phyloP scores from a whole-genome alignment of 23 tunicate genomes.

The Ascidia mentula region DNA sequence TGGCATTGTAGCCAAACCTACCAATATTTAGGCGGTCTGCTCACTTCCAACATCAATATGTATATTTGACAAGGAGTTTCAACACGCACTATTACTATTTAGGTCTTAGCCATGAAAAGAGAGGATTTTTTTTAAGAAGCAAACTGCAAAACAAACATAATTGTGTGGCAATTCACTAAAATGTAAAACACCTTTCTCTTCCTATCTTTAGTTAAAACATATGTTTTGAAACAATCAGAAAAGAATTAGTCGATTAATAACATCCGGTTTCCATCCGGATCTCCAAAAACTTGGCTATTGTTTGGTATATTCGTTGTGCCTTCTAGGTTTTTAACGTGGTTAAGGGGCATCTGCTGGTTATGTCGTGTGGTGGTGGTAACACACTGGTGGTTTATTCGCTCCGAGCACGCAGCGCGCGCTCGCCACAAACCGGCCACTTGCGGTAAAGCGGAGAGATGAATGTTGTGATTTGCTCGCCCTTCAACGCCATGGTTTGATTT shows the following conservation, averaged over 20 bases:
- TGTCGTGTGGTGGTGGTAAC: not conserved
- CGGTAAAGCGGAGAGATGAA: not conserved
- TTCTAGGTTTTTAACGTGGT: not conserved
- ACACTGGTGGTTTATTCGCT: too few relatives aligned
- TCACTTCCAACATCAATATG: too few relatives aligned
- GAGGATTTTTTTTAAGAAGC: too few relatives aligned
- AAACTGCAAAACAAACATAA: too few relatives aligned
- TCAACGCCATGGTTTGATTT: too few relatives aligned
- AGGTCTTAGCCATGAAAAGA: too few relatives aligned
- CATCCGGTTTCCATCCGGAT: not conserved
- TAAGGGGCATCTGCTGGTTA: not conserved
- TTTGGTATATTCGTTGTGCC: not conserved
- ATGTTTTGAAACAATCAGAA: not conserved
- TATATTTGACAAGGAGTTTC: too few relatives aligned
- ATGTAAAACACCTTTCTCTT: not conserved
- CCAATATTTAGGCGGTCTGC: too few relatives aligned
- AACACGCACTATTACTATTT: too few relatives aligned
- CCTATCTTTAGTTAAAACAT: not conserved
- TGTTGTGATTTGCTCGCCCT: not conserved
- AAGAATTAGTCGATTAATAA: not conserved
- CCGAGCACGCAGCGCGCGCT: too few relatives aligned
- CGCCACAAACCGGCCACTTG: constrained; percentile 10
- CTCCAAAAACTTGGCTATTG: not conserved
- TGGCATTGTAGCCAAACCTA: too few relatives aligned
- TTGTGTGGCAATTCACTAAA: too few relatives aligned